These are phyloP conservation scores for Pogonophryne albipinna DNA, from an alignment of 2,797 vertebrate species.

Conservation along the genomic window DNA sequence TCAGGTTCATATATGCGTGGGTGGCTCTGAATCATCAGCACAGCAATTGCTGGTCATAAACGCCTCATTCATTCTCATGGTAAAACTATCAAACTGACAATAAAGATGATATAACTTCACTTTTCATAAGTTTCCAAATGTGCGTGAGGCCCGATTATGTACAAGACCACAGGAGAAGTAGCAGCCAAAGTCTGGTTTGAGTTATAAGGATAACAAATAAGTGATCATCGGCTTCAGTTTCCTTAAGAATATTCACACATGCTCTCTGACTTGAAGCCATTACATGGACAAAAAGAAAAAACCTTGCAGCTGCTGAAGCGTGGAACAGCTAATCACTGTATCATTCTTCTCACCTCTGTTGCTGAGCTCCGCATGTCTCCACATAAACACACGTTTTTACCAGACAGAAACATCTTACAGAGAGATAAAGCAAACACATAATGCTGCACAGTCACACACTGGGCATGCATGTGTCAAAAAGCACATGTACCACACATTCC, in stretches of 20 bases:
- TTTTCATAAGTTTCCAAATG: slow-evolving; percentile 27
- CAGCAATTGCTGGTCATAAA: slow-evolving; percentile 39
- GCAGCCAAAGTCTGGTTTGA: slow-evolving; percentile 38
- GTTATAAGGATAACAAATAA: slow-evolving; percentile 48
- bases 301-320: slow-evolving; percentile 34
- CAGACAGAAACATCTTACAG: slow-evolving; percentile 34
- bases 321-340: slow-evolving; percentile 58
- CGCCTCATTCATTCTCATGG: slow-evolving; percentile 30
- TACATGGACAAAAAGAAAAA: slow-evolving; percentile 30
- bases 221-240: slow-evolving; percentile 28
- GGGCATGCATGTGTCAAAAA: slow-evolving; percentile 16
- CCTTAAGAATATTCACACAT: slow-evolving; percentile 38
- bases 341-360: slow-evolving; percentile 59
- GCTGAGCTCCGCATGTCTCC: slow-evolving; percentile 49
- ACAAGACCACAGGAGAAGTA: slow-evolving; percentile 25
- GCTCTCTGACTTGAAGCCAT: slow-evolving; percentile 36
- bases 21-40: slow-evolving; percentile 50
- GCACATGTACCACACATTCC: neutral
- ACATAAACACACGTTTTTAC: slow-evolving; percentile 38
- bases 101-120: slow-evolving; percentile 26
- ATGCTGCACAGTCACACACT: slow-evolving; percentile 17
- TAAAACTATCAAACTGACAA: slow-evolving; percentile 34
- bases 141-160: slow-evolving; percentile 4
- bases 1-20: slow-evolving; percentile 52
- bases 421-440: slow-evolving; percentile 27